Percentiles rank a stretch among this genome's conserved stretches.
Conservation (phyloP, 1,140 invertebrate species). For the Ephestia elutella region DNA sequence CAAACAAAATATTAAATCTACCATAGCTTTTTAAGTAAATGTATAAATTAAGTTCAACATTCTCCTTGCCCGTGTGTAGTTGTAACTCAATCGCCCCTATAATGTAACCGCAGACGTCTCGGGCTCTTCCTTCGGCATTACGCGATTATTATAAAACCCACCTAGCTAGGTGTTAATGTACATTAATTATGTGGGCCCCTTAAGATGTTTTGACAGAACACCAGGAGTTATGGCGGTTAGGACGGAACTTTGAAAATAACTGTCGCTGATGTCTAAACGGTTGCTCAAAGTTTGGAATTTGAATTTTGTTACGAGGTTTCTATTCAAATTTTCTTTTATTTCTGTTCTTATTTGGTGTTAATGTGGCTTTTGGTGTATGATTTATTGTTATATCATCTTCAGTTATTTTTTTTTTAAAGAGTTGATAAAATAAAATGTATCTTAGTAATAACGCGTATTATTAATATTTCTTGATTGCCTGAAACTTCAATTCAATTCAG, state of each 20-base stretch:
- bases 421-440: no score
- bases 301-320: no score
- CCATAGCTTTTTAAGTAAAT: no score
- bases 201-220: slow-evolving; percentile 53
- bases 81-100: slow-evolving; percentile 34
- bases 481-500: no score
- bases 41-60: no score
- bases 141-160: slow-evolving; percentile 55
- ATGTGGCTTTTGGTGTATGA: slow-evolving; percentile 6
- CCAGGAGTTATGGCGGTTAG: background rate
- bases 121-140: slow-evolving; percentile 22
- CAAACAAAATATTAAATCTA: no score
- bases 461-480: no score
- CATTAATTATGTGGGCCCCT: slow-evolving; percentile 55
- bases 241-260: background rate
- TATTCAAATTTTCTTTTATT: background rate
- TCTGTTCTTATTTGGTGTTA: background rate
- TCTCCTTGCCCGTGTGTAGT: background rate
- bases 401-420: no score
- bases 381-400: no score
- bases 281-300: background rate
- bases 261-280: background rate
- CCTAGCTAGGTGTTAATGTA: slow-evolving; percentile 58
- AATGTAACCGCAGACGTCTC: slow-evolving; percentile 42
- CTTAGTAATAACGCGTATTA: no score